These are phyloP conservation scores for Hyalella azteca DNA, from an alignment of 2,888 invertebrate genomes.

Conservation along the genomic window DNA sequence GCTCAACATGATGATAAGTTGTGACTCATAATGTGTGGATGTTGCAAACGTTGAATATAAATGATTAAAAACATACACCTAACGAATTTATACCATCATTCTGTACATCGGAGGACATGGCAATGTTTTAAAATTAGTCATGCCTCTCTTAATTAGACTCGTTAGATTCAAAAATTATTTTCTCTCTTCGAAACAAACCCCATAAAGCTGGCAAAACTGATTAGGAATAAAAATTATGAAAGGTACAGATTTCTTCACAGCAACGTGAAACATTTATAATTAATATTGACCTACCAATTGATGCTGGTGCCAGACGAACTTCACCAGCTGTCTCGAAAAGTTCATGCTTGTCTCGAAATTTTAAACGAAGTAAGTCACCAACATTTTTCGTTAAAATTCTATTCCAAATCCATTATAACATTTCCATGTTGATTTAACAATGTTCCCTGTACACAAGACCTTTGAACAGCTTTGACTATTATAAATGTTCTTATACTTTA, in stretches of 20 bases:
- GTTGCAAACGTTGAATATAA: neutral
- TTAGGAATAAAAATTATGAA: neutral
- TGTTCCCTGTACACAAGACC: too few species aligned
- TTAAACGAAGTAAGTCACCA: too few species aligned
- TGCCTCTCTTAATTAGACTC: neutral
- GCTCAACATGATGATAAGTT: neutral
- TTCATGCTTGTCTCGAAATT: too few species aligned
- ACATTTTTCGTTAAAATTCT: too few species aligned
- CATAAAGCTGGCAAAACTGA: neutral
- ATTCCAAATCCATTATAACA: too few species aligned
- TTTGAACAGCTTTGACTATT: too few species aligned
- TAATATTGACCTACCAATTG: neutral
- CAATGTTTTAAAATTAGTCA: neutral
- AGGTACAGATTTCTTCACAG: neutral
- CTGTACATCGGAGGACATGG: constrained; percentile 25
- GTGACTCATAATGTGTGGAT: neutral
- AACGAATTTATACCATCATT: neutral
- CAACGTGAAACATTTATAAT: neutral
- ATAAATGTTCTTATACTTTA: too few species aligned
- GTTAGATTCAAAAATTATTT: too few species aligned
- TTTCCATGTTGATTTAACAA: too few species aligned
- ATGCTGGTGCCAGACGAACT: neutral
- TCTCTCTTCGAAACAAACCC: too few species aligned
- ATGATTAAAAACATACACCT: neutral
- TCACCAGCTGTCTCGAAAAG: too few species aligned